A percentile compares a stretch with the other conserved stretches of the same genome.
Evolutionary conservation across 2,113 vertebrate genomes (phyloP).

Genomic region (Cyanoramphus novaezelandiae): DNA sequence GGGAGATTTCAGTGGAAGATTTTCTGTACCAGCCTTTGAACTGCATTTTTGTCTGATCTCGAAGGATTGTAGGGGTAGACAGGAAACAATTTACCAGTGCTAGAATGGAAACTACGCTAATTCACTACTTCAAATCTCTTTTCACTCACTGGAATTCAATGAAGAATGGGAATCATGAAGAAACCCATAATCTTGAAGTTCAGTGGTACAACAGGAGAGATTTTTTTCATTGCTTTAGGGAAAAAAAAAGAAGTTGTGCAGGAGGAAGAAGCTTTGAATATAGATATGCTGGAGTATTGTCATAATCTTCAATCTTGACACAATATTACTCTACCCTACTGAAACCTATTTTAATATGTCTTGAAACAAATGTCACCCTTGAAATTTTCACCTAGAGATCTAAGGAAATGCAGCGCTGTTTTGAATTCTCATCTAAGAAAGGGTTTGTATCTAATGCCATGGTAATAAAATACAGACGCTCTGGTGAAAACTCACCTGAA

Average conservation of each 20-base stretch:
- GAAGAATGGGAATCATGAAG: constrained; percentile 44
- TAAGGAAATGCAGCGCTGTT: not conserved
- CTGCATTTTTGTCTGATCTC: constrained; percentile 31
- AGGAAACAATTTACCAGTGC: constrained; percentile 31
- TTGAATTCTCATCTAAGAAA: not conserved
- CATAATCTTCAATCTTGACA: constrained; percentile 55
- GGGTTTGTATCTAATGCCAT: rapidly evolving
- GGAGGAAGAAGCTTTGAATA: constrained; percentile 47
- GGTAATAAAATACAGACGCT: not conserved
- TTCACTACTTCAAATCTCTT: constrained; percentile 41
- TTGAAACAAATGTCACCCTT: constrained; percentile 25
- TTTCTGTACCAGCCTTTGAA: constrained; percentile 39
- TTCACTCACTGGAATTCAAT: constrained; percentile 38
- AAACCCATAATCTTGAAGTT: constrained; percentile 57
- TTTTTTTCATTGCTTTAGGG: constrained; percentile 60
- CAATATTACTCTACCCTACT: constrained; percentile 18
- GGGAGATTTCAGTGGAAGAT: constrained; percentile 22
- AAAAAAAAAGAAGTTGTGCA: not conserved
- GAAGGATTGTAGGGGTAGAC: constrained; percentile 15
- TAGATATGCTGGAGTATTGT: constrained; percentile 35
- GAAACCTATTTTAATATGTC: constrained; percentile 16
- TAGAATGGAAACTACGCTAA: constrained; percentile 45
- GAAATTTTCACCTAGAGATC: not conserved
- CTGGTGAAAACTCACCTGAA: not conserved
- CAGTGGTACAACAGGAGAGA: constrained; percentile 38